These are phyloP conservation scores for Sebastes diploproa DNA, from an alignment of 2,797 vertebrate species.

Conservation along the genomic window DNA sequence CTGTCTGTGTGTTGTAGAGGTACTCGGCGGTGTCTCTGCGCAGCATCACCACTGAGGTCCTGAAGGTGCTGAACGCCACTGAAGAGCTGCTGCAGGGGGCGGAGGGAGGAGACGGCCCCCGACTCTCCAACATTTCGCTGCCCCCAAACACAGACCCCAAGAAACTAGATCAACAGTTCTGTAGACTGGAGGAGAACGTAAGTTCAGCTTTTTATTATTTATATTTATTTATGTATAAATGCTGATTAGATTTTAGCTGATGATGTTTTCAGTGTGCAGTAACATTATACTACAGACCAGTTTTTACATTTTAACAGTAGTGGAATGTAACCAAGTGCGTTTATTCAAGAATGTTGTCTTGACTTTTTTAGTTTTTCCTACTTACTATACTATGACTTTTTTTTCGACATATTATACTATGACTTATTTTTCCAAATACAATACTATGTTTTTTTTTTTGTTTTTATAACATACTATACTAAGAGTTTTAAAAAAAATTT, in stretches of 20 bases:
- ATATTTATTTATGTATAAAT: too few relatives aligned
- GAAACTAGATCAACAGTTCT: constrained; percentile 91
- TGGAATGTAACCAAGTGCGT: not conserved
- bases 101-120: constrained; percentile 63
- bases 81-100: constrained; percentile 89
- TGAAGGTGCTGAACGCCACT: constrained; percentile 95
- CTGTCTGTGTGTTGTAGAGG: constrained; percentile 84
- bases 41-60: constrained; percentile 96
- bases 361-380: too few relatives aligned
- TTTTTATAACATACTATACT: too few relatives aligned
- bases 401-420: too few relatives aligned
- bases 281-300: too few relatives aligned
- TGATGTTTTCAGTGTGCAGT: not conserved
- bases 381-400: too few relatives aligned
- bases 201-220: not conserved
- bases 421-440: too few relatives aligned
- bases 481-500: too few relatives aligned
- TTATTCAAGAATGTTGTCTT: not conserved
- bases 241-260: not conserved
- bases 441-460: too few relatives aligned
- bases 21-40: constrained; percentile 94
- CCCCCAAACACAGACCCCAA: constrained; percentile 83
- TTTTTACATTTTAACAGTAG: not conserved
- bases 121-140: constrained; percentile 43
- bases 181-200: constrained; percentile 94